Evolutionary conservation across 2,113 vertebrate species (phyloP).

Genomic region (Podocnemis expansa): DNA sequence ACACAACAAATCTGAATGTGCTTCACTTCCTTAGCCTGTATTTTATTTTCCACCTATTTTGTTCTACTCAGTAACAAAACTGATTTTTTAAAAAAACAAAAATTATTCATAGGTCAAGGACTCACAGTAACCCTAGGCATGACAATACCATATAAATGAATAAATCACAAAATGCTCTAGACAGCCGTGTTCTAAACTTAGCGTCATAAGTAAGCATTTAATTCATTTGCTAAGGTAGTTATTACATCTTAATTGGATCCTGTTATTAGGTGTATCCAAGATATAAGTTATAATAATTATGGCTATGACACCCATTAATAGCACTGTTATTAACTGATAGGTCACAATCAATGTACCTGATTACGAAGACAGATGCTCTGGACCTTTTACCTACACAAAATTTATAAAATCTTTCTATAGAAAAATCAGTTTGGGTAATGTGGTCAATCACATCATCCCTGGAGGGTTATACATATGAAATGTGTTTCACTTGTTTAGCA

Average conservation of each 20-base stretch:
- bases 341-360: conserved; percentile 40
- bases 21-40: not conserved
- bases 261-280: conserved; percentile 51
- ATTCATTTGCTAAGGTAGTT: conserved; percentile 72
- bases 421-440: not conserved
- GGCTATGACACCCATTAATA: conserved; percentile 49
- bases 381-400: not conserved
- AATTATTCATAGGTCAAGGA: not conserved
- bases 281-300: conserved; percentile 62
- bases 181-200: conserved; percentile 59
- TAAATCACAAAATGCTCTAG: conserved; percentile 60
- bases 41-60: not conserved
- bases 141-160: conserved; percentile 35
- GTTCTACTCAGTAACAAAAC: not conserved
- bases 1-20: too few relatives aligned
- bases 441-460: not conserved
- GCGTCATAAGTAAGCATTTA: conserved; percentile 58
- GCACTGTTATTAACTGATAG: conserved; percentile 31
- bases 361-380: conserved; percentile 31
- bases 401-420: not conserved
- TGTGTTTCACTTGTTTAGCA: not conserved
- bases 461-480: not conserved
- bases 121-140: not conserved
- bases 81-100: not conserved
- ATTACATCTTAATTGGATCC: conserved; percentile 65